These are phyloP conservation scores for Mormyrus proboscirostris DNA, from an alignment of 2,797 vertebrate species.

Conservation along the genomic window DNA sequence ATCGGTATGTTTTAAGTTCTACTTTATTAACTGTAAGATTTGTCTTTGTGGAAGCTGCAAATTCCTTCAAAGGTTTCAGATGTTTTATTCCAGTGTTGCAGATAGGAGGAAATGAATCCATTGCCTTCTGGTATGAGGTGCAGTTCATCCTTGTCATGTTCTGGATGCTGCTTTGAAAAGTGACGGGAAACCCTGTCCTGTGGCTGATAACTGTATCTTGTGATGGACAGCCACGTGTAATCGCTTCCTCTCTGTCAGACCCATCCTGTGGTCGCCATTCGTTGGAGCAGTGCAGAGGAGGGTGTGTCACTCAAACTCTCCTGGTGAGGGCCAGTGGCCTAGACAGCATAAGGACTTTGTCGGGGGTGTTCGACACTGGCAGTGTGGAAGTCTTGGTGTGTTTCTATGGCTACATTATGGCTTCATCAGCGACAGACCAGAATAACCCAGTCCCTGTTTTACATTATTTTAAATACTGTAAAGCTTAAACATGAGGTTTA, in stretches of 20 bases:
- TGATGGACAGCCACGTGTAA: constrained; percentile 49
- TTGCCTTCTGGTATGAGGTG: background rate
- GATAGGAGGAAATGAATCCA: background rate
- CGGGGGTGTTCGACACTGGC: background rate
- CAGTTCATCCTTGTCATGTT: background rate
- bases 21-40: background rate
- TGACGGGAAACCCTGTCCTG: background rate
- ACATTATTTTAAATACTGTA: background rate
- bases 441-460: background rate
- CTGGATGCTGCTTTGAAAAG: background rate
- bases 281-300: background rate
- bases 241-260: constrained; percentile 51
- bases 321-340: background rate
- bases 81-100: background rate
- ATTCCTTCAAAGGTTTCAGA: background rate
- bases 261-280: constrained; percentile 44
- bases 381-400: background rate
- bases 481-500: background rate
- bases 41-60: background rate
- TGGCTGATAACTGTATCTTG: constrained; percentile 47
- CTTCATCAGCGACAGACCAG: background rate
- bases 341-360: background rate
- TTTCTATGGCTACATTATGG: background rate
- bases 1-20: background rate
- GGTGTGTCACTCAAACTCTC: background rate